These are phyloP conservation scores for Phataginus tricuspis DNA, from an alignment of 2,797 vertebrate genomes.

Conservation along the genomic window DNA sequence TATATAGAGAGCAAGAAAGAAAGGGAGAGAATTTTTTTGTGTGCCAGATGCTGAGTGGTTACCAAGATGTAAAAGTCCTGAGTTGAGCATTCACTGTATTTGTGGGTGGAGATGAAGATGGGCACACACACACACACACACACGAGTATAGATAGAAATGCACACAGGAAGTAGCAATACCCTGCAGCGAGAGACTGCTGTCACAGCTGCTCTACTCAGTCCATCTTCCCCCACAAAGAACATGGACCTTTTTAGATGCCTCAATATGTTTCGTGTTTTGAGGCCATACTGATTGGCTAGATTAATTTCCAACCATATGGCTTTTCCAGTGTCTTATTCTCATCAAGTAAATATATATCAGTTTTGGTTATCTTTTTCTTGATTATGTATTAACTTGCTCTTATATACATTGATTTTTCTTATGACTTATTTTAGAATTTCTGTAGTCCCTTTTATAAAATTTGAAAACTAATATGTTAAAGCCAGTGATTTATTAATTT, in stretches of 20 bases:
- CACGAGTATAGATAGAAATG: not conserved
- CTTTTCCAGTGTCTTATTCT: slow-evolving; percentile 45
- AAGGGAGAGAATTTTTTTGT: not conserved
- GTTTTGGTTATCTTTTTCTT: not conserved
- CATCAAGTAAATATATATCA: slow-evolving; percentile 34
- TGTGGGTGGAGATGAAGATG: not conserved
- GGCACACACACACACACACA: not conserved
- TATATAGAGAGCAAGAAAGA: not conserved
- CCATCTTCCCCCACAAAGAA: not conserved
- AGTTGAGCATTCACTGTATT: not conserved
- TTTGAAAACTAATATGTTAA: not conserved
- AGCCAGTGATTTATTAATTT: slow-evolving; percentile 29
- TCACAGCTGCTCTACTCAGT: not conserved
- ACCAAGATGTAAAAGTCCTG: not conserved
- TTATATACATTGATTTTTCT: not conserved
- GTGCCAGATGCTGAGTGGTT: not conserved
- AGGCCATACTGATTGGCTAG: not conserved
- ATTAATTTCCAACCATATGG: slow-evolving; percentile 43
- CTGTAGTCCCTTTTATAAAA: not conserved
- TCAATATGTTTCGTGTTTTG: not conserved
- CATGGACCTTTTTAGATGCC: not conserved
- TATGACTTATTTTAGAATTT: slow-evolving; percentile 29
- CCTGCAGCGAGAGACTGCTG: not conserved
- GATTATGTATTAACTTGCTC: not conserved
- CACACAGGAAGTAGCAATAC: not conserved